phyloP scores from a whole-genome alignment of 2,113 vertebrate species.

The Emydocephalus ijimae region DNA sequence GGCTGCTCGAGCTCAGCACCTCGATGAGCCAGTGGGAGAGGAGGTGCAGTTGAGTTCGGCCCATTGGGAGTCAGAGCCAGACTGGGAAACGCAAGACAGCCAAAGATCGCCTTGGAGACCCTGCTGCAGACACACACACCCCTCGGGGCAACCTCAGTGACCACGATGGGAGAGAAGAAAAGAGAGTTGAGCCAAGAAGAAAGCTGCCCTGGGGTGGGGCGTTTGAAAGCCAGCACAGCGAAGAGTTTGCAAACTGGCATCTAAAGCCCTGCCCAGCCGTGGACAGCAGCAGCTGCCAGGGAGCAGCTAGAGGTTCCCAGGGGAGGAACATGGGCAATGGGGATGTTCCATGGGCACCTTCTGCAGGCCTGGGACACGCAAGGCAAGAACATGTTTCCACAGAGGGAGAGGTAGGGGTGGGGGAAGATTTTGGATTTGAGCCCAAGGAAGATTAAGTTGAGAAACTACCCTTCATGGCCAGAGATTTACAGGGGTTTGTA shows the following conservation, averaged over 20 bases:
- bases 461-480: background rate
- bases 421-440: background rate
- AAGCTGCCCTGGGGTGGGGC: background rate
- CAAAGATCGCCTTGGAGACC: background rate
- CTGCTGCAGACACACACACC: background rate
- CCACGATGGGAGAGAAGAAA: background rate
- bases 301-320: background rate
- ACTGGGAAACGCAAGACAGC: background rate
- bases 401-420: background rate
- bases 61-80: background rate
- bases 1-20: too few relatives aligned
- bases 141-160: background rate
- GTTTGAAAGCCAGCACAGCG: background rate
- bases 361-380: background rate
- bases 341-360: background rate
- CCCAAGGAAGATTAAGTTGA: background rate
- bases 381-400: background rate
- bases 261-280: background rate
- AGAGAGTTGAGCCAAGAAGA: background rate
- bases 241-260: background rate
- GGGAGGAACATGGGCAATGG: background rate
- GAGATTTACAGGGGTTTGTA: background rate
- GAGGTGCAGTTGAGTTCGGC: background rate
- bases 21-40: background rate
- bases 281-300: background rate